Conservation (phyloP, 2,797 vertebrate species). For the Oryzias sinensis region DNA sequence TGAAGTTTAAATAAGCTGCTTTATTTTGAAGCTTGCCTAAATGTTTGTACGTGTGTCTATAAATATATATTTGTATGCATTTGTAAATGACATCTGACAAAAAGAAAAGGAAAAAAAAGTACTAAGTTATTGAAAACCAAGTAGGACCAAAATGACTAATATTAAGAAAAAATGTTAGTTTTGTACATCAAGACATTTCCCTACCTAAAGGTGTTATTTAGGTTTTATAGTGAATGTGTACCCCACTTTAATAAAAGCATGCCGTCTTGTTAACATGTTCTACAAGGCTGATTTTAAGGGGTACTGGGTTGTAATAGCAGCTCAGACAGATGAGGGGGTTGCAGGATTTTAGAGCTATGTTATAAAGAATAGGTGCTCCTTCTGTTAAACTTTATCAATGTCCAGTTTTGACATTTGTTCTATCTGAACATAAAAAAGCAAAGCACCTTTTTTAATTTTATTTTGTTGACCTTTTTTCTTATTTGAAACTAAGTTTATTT, state of each 20-base stretch:
- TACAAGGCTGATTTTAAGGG: slow-evolving; percentile 51
- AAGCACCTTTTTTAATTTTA: slow-evolving; percentile 22
- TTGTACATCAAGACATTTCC: not conserved
- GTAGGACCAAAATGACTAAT: slow-evolving; percentile 37
- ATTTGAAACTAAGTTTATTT: slow-evolving; percentile 11
- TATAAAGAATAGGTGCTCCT: not conserved
- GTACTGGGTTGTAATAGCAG: slow-evolving; percentile 56
- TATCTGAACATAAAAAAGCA: slow-evolving; percentile 25
- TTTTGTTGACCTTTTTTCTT: not conserved
- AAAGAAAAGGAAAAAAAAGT: slow-evolving; percentile 4
- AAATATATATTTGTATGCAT: slow-evolving; percentile 39
- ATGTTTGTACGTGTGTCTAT: slow-evolving; percentile 19
- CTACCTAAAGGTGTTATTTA: slow-evolving; percentile 5
- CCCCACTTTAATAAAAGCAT: too few relatives aligned
- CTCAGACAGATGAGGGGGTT: slow-evolving; percentile 36
- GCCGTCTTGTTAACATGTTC: not conserved
- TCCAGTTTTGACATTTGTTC: slow-evolving; percentile 25
- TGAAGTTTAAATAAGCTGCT: slow-evolving; percentile 11
- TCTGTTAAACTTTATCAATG: slow-evolving; percentile 22
- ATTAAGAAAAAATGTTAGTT: slow-evolving; percentile 12
- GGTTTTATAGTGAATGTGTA: not conserved
- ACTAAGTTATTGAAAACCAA: slow-evolving; percentile 18
- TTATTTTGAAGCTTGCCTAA: slow-evolving; percentile 17
- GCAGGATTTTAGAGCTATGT: slow-evolving; percentile 15
- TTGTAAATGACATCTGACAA: slow-evolving; percentile 10